Conservation (phyloP, 2,888 invertebrate species). For the Saturnia pavonia region DNA sequence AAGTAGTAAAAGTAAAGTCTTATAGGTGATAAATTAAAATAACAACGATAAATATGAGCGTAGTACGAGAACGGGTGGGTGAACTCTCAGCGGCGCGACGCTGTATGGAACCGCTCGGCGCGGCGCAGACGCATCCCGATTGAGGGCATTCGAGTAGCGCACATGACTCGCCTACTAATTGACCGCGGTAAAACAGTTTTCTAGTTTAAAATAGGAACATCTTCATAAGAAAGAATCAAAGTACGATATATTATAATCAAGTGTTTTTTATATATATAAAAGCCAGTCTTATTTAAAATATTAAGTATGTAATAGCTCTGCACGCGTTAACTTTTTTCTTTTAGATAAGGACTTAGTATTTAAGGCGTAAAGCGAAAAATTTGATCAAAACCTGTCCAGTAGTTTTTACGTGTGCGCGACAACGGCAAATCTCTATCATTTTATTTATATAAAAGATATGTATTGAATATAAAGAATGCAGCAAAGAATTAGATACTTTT, state of each 20-base stretch:
- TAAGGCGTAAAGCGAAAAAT: too few relatives aligned
- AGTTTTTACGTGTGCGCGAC: too few relatives aligned
- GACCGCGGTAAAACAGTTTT: constrained; percentile 53
- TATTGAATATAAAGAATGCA: neutral
- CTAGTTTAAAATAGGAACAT: constrained; percentile 52
- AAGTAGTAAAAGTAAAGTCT: constrained; percentile 35
- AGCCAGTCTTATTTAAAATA: too few relatives aligned
- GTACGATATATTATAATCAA: neutral
- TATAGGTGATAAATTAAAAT: constrained; percentile 44
- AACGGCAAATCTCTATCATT: too few relatives aligned
- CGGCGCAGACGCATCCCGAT: constrained; percentile 56
- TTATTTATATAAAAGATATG: neutral
- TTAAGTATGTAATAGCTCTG: too few relatives aligned
- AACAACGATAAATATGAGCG: constrained; percentile 24
- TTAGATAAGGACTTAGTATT: too few relatives aligned
- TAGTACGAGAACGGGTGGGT: constrained; percentile 42
- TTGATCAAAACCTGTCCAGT: too few relatives aligned
- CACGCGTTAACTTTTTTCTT: too few relatives aligned
- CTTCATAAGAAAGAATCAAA: constrained; percentile 26
- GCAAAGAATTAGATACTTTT: neutral
- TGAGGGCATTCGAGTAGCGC: constrained; percentile 60
- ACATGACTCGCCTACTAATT: constrained; percentile 64
- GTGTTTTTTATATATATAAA: neutral
- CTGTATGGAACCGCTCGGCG: constrained; percentile 9
- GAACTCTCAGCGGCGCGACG: constrained; percentile 38